Evolutionary conservation across 1,140 invertebrate genomes (phyloP), one percentile per base, ranked within the genome.

Genomic region (Halesus radiatus): DNA sequence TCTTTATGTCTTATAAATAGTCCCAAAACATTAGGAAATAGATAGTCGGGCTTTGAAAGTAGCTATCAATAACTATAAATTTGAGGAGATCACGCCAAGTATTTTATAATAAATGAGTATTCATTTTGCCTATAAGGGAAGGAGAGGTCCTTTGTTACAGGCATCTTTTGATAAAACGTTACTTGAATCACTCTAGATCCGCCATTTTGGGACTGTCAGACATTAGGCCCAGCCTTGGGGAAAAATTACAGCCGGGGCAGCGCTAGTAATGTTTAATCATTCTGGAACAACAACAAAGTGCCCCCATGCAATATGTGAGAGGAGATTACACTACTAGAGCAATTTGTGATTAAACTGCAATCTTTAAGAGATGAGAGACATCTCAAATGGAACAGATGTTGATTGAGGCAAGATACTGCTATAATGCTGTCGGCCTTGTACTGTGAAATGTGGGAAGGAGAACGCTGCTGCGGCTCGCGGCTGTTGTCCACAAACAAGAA

Each of bases 141-240:
- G 72, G 37, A 75, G 72, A 58, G 72, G 72, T 75, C 72, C 72
- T 56, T 29, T 26, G 52, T 37, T 20, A 45, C 58, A 58, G 72
- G 68, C 50, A 50, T 54, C 16, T 52, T 70, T 45, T 20, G 45
- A 22, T 23, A n/a, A 53, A 72, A 54, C n/a, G 52, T 22, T 66
- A 66, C 10, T 75, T 58, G 32, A 75, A 75, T 56, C 54, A 45
- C 13, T 58, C 72, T 75, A 75, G 72, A 58, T 75, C 72, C 54
- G 54, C 54, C 54, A 58, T 75, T 75, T 75, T 75, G 72, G 72
- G 72, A 75, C 72, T 72, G 50, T 72, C 29, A 75, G 72, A 58
- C 26, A 58, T 56, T 75, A 75, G 72, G 72, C 72, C 53, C 72
- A 75, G 54, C 72, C 72, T 75, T 56, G 54, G 72, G 45, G 52